phyloP scores from a whole-genome alignment of 2,888 invertebrate species.

The Cryptops parisi region DNA sequence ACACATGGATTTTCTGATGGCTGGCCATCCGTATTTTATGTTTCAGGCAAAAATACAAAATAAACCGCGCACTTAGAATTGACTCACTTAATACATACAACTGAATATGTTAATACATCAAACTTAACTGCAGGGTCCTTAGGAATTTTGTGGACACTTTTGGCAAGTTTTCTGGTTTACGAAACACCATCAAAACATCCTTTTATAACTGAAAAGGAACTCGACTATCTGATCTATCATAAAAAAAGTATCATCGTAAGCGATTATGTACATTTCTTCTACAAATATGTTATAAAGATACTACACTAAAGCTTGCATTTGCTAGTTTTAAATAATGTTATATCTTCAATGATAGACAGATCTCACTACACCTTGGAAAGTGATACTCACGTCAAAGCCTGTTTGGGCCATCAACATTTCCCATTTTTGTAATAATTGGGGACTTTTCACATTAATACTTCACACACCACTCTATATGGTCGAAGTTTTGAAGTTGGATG shows the following conservation, averaged over 20 bases:
- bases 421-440: conserved; percentile 31
- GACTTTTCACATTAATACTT: conserved; percentile 31
- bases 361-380: conserved; percentile 40
- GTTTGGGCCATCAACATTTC: conserved; percentile 37
- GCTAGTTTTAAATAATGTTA: no score
- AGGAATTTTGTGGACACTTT: conserved; percentile 34
- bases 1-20: conserved; percentile 42
- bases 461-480: conserved; percentile 34
- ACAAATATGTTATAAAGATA: no score
- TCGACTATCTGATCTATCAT: conserved; percentile 25
- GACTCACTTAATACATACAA: no score
- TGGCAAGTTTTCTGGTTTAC: conserved; percentile 37
- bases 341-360: not conserved
- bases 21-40: conserved; percentile 47
- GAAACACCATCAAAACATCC: conserved; percentile 42
- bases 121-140: conserved; percentile 27
- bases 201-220: conserved; percentile 36
- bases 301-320: no score
- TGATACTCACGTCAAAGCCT: conserved; percentile 35
- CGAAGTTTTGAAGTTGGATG: conserved; percentile 36
- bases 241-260: no score
- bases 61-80: not conserved
- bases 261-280: no score
- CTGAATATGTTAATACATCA: no score
- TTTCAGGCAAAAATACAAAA: conserved; percentile 31